Percentiles rank a stretch among this genome's conserved stretches.
phyloP scores from a whole-genome alignment of 2,888 invertebrate genomes.

The Hedychridium roseum region DNA sequence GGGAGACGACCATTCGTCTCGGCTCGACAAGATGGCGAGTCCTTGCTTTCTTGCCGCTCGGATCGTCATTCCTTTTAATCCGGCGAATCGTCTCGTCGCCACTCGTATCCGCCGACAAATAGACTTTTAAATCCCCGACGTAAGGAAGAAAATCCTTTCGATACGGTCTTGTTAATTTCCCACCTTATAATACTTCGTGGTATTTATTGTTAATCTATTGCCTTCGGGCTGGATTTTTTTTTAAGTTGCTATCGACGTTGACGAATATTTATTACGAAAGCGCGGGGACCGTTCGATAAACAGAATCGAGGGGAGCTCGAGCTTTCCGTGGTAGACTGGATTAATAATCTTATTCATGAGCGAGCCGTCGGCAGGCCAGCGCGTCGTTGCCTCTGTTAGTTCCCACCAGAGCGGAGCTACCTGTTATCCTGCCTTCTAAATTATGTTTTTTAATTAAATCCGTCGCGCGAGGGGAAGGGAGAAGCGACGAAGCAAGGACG shows the following conservation, averaged over 20 bases:
- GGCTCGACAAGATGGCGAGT: conserved; percentile 23
- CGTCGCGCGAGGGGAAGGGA: conserved; percentile 51
- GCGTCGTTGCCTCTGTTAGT: conserved; percentile 46
- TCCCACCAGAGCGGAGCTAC: conserved; percentile 58
- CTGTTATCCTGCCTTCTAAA: conserved; percentile 61
- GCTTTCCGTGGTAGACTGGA: conserved; percentile 35
- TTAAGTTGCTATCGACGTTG: too few relatives aligned
- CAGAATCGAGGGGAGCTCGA: conserved; percentile 9
- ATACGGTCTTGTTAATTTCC: too few relatives aligned
- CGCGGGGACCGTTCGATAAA: conserved; percentile 6
- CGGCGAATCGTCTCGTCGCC: conserved; percentile 20
- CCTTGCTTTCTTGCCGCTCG: conserved; percentile 24
- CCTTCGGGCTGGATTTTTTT: too few relatives aligned
- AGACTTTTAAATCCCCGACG: conserved; percentile 37
- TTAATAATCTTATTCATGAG: conserved; percentile 65
- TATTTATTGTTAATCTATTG: too few relatives aligned
- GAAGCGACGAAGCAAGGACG: neutral
- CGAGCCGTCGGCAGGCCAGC: conserved; percentile 50
- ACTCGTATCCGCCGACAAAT: conserved; percentile 31
- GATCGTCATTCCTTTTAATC: conserved; percentile 32
- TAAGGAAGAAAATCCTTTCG: too few relatives aligned
- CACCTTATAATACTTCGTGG: too few relatives aligned
- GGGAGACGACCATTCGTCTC: conserved; percentile 15
- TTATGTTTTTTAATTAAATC: conserved; percentile 65
- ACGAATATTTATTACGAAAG: too few relatives aligned